Base-by-base conservation (phyloP, 2,888 invertebrate genomes). In the Anagyrus pseudococci region DNA sequence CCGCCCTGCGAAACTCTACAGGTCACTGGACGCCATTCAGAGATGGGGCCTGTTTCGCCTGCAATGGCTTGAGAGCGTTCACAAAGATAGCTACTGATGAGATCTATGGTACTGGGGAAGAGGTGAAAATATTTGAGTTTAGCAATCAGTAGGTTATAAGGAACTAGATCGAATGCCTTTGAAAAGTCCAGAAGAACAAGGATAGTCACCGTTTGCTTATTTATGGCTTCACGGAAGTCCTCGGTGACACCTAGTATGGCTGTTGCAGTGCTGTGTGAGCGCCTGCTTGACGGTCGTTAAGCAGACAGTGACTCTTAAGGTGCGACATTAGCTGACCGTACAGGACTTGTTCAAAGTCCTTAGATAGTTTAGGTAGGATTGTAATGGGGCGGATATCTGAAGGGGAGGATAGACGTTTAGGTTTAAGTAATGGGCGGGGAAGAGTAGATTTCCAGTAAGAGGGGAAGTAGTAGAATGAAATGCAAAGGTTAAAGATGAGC, bases 191-290 rank as follows among this genome's bases (percentile, higher is more conserved):
- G n/a, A n/a, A 17, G 17, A 43, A 43, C 17, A 43, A 43, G 43
- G 43, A 43, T 43, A n/a, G 43, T 43, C 4, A 43, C 43, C 17
- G 17, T 43, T 6, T n/a, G 43, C 17, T n/a, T n/a, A 4, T 43
- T n/a, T 8, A 43, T 72, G 71, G 72, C 64, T 69, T 56, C 22
- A 1, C 20, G 10, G 17, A 17, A 7, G 43, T 43, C 43, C n/a
- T 43, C 43, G 4, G n/a, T 4, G 43, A 43, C 4, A 17, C 43
- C 17, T 13, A 43, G 10, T n/a, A 43, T 8, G 43, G 10, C 17
- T 7, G 43, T 46, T 22, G 8, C 6, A 22, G 19, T 7, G 7
- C 15, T n/a, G 19, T 20, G 20, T 4, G 29, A 7, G 29, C 4
- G 17, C 8, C n/a, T 8, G 41, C 17, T 41, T 41, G 41, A n/a